Evolutionary conservation across 2,888 invertebrate species (phyloP).

Genomic region (Mythimna impura): DNA sequence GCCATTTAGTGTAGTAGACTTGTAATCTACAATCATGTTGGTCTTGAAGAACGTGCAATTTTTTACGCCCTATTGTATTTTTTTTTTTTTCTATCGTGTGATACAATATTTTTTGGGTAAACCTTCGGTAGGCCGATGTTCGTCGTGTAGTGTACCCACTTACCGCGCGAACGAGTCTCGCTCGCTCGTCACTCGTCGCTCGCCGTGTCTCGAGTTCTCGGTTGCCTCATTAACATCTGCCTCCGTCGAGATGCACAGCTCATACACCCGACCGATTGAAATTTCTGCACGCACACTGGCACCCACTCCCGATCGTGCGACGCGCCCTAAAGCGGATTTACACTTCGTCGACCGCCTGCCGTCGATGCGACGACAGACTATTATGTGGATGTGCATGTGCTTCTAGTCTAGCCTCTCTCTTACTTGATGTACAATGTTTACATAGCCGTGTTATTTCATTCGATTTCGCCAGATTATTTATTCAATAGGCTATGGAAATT

Average conservation of each 20-base stretch:
- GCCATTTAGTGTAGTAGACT: neutral
- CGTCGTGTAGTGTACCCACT: constrained; percentile 65
- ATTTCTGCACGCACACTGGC: constrained; percentile 82
- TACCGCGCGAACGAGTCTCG: constrained; percentile 67
- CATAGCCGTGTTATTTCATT: constrained; percentile 73
- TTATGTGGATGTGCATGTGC: constrained; percentile 56
- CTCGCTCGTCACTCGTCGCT: constrained; percentile 51
- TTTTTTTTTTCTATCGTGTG: constrained; percentile 24
- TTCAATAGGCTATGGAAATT: constrained; percentile 82
- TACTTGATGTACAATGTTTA: constrained; percentile 62
- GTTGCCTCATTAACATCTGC: constrained; percentile 84
- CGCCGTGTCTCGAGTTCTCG: constrained; percentile 54
- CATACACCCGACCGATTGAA: constrained; percentile 76
- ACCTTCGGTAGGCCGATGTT: constrained; percentile 47
- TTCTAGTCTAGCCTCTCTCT: constrained; percentile 57
- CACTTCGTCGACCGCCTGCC: constrained; percentile 71
- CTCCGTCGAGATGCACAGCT: constrained; percentile 75
- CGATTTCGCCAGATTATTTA: constrained; percentile 84
- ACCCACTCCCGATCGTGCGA: constrained; percentile 71
- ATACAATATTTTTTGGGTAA: constrained; percentile 47
- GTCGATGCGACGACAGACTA: constrained; percentile 57
- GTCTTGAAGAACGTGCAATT: constrained; percentile 18
- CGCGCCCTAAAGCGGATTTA: constrained; percentile 81
- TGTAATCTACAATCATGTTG: constrained; percentile 9
- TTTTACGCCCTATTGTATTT: constrained; percentile 22